phyloP scores from a whole-genome alignment of 2,797 vertebrate genomes.

The Cheirogaleus major region DNA sequence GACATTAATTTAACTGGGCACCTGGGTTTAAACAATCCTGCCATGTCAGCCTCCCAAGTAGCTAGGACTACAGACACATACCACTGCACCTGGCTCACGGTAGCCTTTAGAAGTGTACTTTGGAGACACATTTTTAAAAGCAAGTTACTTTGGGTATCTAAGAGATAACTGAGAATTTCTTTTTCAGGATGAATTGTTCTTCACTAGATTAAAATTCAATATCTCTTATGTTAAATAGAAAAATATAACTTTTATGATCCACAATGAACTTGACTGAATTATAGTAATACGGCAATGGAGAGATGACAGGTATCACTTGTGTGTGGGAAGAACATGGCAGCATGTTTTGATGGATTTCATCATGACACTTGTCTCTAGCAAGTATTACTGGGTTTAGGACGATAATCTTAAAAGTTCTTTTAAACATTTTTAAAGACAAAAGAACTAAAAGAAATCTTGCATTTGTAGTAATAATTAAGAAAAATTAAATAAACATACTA shows the following conservation, averaged over 20 bases:
- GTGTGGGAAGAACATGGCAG: background rate
- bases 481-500: background rate
- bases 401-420: background rate
- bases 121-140: background rate
- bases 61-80: background rate
- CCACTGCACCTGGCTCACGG: background rate
- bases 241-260: conserved; percentile 1
- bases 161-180: background rate
- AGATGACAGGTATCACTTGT: background rate
- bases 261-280: background rate
- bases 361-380: background rate
- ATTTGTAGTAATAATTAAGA: background rate
- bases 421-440: conserved; percentile 13
- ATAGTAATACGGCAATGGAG: background rate
- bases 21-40: background rate
- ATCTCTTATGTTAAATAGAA: background rate
- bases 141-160: background rate
- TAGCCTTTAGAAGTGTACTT: background rate
- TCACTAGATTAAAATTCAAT: background rate
- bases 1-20: background rate
- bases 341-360: conserved; percentile 20
- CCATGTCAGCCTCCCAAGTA: background rate
- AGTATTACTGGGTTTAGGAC: background rate
- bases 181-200: conserved; percentile 16
- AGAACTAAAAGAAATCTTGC: background rate